phyloP scores from a whole-genome alignment of 2,888 invertebrate species.

The Eupithecia vulgata region DNA sequence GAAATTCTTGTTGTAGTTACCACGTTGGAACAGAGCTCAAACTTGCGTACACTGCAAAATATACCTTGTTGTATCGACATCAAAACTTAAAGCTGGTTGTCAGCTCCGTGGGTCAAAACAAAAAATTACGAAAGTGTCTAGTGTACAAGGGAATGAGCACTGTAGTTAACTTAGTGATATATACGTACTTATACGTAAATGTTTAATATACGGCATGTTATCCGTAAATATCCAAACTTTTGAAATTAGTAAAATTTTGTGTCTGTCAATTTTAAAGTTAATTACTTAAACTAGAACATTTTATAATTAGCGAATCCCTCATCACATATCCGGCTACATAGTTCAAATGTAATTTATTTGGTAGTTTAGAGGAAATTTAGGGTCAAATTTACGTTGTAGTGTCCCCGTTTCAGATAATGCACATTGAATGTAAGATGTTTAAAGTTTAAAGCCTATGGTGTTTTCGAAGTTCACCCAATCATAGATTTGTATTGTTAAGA shows the following conservation, averaged over 20 bases:
- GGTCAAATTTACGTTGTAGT: constrained; percentile 29
- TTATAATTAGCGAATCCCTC: constrained; percentile 38
- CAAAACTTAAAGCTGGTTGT: constrained; percentile 16
- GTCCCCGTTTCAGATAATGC: constrained; percentile 36
- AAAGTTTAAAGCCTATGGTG: constrained; percentile 24
- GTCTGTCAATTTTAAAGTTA: constrained; percentile 64
- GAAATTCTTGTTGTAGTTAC: constrained; percentile 56
- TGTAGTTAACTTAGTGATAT: constrained; percentile 20
- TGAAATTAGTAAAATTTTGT: constrained; percentile 46
- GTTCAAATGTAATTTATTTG: constrained; percentile 44
- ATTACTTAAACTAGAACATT: constrained; percentile 52
- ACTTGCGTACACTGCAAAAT: constrained; percentile 17
- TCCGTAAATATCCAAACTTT: constrained; percentile 24
- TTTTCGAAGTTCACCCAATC: constrained; percentile 30
- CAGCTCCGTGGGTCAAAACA: constrained; percentile 1
- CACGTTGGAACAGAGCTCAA: constrained; percentile 41
- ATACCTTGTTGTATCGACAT: background rate
- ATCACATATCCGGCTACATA: constrained; percentile 43
- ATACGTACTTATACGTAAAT: constrained; percentile 41
- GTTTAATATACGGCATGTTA: constrained; percentile 27
- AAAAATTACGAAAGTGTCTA: background rate
- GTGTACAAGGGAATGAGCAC: constrained; percentile 20
- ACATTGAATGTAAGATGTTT: constrained; percentile 35
- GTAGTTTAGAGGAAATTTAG: constrained; percentile 40
- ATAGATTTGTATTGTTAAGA: constrained; percentile 26